These are phyloP conservation scores for Apteryx mantelli DNA, from an alignment of 2,113 vertebrate species.

Conservation along the genomic window DNA sequence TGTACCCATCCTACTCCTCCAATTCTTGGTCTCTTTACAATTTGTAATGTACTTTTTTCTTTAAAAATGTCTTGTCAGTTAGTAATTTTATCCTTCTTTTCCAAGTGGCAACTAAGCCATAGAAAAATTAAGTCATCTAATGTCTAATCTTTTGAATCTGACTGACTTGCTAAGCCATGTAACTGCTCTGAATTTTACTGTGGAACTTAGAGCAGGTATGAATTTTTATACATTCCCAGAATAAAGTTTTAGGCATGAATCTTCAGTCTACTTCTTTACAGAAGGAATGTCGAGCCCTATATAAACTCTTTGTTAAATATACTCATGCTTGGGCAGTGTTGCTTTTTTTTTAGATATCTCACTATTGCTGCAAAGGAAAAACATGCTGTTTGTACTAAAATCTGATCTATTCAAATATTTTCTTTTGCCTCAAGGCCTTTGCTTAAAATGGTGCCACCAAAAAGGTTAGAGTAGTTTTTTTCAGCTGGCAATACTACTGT, in stretches of 20 bases:
- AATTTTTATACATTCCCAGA: background rate
- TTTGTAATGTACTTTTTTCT: background rate
- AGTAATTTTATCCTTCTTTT: background rate
- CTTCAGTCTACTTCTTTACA: background rate
- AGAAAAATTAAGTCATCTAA: background rate
- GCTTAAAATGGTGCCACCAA: background rate
- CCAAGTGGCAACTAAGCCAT: background rate
- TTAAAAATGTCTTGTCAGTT: background rate
- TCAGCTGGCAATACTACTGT: background rate
- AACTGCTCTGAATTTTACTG: background rate
- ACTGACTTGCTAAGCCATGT: background rate
- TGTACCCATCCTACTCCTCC: background rate
- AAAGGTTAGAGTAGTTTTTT: background rate
- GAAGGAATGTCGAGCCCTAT: background rate
- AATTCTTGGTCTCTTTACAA: background rate
- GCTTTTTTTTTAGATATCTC: background rate
- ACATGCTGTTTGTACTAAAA: background rate
- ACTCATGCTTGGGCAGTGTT: background rate
- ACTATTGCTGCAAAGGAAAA: background rate
- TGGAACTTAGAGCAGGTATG: background rate
- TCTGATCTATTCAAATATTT: constrained; percentile 3
- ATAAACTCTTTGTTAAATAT: background rate
- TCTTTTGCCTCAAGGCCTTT: background rate
- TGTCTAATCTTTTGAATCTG: background rate
- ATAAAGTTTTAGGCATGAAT: background rate